These are phyloP conservation scores for Eristalis pertinax DNA, from an alignment of 2,888 invertebrate species.

Conservation along the genomic window DNA sequence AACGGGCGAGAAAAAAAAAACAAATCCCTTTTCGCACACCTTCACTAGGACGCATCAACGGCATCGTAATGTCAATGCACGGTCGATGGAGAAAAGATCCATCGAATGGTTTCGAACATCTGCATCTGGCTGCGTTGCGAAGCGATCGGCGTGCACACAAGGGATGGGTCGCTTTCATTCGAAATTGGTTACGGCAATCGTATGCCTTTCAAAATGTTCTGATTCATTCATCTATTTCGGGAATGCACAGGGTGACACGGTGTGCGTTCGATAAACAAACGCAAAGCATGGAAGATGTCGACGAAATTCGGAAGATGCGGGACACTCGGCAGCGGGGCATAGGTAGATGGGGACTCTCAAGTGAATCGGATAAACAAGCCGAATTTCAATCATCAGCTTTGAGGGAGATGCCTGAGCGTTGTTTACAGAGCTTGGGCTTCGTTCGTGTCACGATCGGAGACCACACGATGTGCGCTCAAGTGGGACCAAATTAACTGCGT, in stretches of 20 bases:
- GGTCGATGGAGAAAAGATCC: background rate
- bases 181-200: background rate
- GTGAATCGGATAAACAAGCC: background rate
- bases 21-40: background rate
- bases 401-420: background rate
- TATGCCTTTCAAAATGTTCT: background rate
- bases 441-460: background rate
- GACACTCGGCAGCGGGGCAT: background rate
- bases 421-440: background rate
- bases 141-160: background rate
- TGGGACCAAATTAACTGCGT: no score
- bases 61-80: background rate
- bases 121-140: background rate
- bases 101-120: background rate
- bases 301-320: background rate
- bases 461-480: no score
- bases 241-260: background rate
- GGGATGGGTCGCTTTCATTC: background rate
- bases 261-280: background rate
- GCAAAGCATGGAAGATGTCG: background rate
- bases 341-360: background rate
- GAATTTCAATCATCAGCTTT: background rate
- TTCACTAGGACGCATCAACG: background rate
- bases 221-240: constrained; percentile 1
- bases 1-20: background rate